Base-by-base conservation (phyloP, 2,113 vertebrate species). In the Myrmecophaga tridactyla region DNA sequence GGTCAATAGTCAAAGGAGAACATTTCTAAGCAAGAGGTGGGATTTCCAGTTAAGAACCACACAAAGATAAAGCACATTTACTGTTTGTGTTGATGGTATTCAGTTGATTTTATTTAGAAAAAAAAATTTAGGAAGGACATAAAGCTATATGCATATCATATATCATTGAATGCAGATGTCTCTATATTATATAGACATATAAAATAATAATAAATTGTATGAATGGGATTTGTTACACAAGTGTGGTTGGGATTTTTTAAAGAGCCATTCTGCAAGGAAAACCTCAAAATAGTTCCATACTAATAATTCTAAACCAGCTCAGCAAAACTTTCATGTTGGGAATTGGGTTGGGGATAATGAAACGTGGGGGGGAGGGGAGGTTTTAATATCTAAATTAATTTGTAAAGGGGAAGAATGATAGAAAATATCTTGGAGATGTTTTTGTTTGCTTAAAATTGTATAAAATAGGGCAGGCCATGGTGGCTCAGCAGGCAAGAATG, bases 121-220 rank as follows among this genome's bases (percentile, higher is more conserved):
- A 90, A 88, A 31, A n/a, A 25, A 65, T 34, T 2, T 75, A 23
- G 84, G 15, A 46, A 56, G 14, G 36, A 93, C 75, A 89, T 82
- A 87, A 89, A 89, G 56, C 17, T 53, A 4, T 25, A 72, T 21
- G 34, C 87, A 41, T 39, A 58, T 65, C 23, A 63, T 75, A 51
- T 29, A 34, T 51, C 78, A 88, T 60, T 81, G 20, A 53, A 8
- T 56, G 63, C 53, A 51, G 23, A 60, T 31, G 85, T 56, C 41
- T 18, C 18, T 36, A 6, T 43, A 67, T 67, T 80, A n/a, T 29
- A 89, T 39, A 69, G 58, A 15, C 73, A 92, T 83, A 78, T 78
- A 48, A 88, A 85, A 72, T 86, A 43, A 82, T 89, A 70, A 62
- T 89, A 84, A 92, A 63, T 81, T 29, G 27, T 48, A 56, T 88